Evolutionary conservation across 2,113 vertebrate species (phyloP), one percentile per base, ranked within the genome.

Genomic region (Climacteris rufus): DNA sequence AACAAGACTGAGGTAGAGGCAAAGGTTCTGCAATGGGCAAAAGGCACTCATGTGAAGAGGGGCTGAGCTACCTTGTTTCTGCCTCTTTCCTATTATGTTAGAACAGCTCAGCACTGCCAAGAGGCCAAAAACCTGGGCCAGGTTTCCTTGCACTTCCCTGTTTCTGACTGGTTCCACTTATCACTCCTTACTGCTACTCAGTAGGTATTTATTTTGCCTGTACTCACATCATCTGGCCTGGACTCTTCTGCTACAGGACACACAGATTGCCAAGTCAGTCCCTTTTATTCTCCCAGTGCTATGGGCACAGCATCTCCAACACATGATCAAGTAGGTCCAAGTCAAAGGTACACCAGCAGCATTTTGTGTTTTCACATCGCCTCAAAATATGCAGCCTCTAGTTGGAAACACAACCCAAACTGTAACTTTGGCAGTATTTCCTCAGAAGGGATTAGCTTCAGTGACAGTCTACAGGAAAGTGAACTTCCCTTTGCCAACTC

Each of bases 1-100:
- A 19, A 33, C 0, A 1, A 79, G 49, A 25, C 28, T 0, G 6
- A 80, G n/a, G 6, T 57, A 45, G 39, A 35, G 13, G 15, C 56
- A 86, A 71, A 68, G n/a, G 45, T 15, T 86, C 66, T 61, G n/a
- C 40, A 69, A 53, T 5, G 9, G 85, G 23, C 15, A 50, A 40
- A 68, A 69, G 13, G 23, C 4, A 16, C 45, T 90, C 11, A 5
- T 14, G 45, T 22, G n/a, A 25, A 80, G 20, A 61, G 6, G 3
- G 17, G 15, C 22, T 82, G 37, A 49, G 12, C 9, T 42, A 42
- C 30, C 44, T 71, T 33, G 7, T 35, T 88, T 77, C 77, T 84
- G 14, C 13, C 35, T 50, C 72, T 39, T 40, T 53, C 27, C 22
- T 49, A 2, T 40, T 27, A 24, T 47, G 33, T 81, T 39, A 39